Conservation (phyloP, 2,113 vertebrate species). For the Hemichromis elongatus region DNA sequence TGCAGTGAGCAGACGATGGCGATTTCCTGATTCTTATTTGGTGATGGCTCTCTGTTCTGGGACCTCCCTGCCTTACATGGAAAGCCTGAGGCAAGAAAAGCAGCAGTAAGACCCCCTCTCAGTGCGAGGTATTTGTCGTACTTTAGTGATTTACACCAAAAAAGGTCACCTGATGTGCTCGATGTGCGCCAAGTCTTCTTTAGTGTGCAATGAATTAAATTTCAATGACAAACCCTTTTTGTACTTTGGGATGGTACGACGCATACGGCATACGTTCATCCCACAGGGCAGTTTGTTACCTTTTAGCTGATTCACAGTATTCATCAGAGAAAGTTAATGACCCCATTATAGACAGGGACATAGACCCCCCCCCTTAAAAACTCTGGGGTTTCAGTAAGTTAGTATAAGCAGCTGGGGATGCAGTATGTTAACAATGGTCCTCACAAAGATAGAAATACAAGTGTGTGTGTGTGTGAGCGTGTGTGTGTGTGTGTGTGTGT, state of each 20-base stretch:
- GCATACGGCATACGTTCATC: fast-evolving
- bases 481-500: background rate
- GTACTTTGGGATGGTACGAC: background rate
- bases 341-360: background rate
- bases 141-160: background rate
- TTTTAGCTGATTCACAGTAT: background rate
- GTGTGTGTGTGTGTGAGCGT: background rate
- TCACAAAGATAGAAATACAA: background rate
- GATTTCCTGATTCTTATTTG: background rate
- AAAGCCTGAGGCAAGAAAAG: background rate
- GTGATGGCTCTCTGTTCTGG: background rate
- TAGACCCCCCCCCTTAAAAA: background rate
- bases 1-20: fast-evolving
- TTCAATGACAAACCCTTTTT: background rate
- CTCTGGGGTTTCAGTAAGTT: background rate
- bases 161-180: background rate
- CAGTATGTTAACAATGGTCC: background rate
- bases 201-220: background rate
- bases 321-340: background rate
- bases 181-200: background rate
- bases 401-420: background rate
- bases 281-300: background rate
- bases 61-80: background rate
- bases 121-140: background rate
- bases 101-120: background rate